These are phyloP conservation scores for Drosophila fuyamai DNA, from an alignment of 1,140 invertebrate genomes.

Conservation along the genomic window DNA sequence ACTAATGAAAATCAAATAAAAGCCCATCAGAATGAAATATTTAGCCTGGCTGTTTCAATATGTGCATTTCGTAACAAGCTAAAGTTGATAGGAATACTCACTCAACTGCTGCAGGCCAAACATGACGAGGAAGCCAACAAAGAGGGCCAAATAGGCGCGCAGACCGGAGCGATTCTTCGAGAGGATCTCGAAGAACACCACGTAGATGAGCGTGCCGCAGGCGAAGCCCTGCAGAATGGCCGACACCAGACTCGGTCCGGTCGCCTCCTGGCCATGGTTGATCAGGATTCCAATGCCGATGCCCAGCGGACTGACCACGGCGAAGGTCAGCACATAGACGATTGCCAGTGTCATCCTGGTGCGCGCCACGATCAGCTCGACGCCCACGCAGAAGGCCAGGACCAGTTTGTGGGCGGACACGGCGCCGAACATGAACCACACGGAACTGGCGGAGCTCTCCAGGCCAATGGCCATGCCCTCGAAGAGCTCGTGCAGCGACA, in stretches of 20 bases:
- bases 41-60: too few relatives aligned
- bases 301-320: conserved; percentile 92
- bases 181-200: conserved; percentile 96
- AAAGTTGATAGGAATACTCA: conserved; percentile 86
- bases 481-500: conserved; percentile 96
- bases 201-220: conserved; percentile 94
- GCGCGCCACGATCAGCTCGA: conserved; percentile 90
- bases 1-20: neutral
- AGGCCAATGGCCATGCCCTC: conserved; percentile 96
- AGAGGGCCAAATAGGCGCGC: conserved; percentile 89
- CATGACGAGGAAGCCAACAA: conserved; percentile 92
- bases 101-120: conserved; percentile 90
- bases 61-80: too few relatives aligned
- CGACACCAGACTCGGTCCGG: conserved; percentile 87
- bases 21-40: too few relatives aligned
- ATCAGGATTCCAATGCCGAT: conserved; percentile 90
- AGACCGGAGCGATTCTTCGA: conserved; percentile 91
- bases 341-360: conserved; percentile 88
- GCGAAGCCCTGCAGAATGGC: conserved; percentile 93
- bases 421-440: conserved; percentile 94
- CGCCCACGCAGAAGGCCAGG: conserved; percentile 94
- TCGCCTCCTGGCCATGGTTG: conserved; percentile 86
- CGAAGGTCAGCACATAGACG: conserved; percentile 91
- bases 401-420: conserved; percentile 95
- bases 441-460: conserved; percentile 88